Conservation (phyloP, 2,113 vertebrate genomes). For the Micromys minutus region DNA sequence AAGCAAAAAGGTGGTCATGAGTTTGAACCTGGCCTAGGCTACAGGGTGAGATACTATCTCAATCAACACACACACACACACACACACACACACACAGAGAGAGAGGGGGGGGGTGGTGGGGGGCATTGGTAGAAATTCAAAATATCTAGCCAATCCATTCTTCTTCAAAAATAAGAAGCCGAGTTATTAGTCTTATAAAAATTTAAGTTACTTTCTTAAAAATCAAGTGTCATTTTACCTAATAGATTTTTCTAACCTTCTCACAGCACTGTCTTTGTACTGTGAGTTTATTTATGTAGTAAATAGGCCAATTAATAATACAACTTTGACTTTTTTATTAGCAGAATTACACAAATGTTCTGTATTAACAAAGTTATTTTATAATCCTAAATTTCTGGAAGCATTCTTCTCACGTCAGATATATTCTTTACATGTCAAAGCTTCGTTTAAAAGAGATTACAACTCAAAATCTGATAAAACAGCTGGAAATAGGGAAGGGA, state of each 20-base stretch:
- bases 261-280: not conserved
- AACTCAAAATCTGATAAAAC: slow-evolving; percentile 56
- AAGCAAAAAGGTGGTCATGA: not conserved
- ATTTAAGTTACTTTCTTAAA: slow-evolving; percentile 1
- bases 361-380: slow-evolving; percentile 48
- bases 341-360: slow-evolving; percentile 41
- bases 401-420: not conserved
- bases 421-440: not conserved
- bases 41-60: not conserved
- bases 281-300: not conserved
- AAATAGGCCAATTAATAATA: not conserved
- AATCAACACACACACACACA: not conserved
- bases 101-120: not conserved
- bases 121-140: not conserved
- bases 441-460: slow-evolving; percentile 33
- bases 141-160: not conserved
- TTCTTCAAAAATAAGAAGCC: slow-evolving; percentile 21
- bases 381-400: slow-evolving; percentile 6
- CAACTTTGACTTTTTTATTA: not conserved
- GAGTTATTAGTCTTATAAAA: not conserved
- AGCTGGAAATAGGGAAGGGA: not conserved
- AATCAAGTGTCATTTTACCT: slow-evolving; percentile 2
- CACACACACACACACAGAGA: not conserved
- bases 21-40: not conserved
- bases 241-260: slow-evolving; percentile 33